A percentile compares a stretch with the other conserved stretches of the same genome.
Conservation (phyloP, 1,140 invertebrate species). For the Leptestheria dahalacensis region DNA sequence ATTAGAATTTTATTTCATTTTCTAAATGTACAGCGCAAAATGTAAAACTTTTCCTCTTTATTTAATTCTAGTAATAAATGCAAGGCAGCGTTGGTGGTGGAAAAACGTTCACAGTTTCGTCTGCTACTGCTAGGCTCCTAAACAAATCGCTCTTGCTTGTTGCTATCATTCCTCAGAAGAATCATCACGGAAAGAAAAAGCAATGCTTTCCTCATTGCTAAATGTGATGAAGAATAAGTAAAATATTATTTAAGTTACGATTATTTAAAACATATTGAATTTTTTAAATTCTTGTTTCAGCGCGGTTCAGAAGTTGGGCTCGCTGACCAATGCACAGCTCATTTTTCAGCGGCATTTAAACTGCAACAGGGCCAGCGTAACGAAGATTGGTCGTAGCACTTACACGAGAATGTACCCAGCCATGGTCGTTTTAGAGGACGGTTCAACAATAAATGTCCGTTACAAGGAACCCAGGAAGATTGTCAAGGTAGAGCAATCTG, state of each 20-base stretch:
- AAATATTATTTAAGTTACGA: background rate
- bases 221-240: background rate
- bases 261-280: background rate
- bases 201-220: background rate
- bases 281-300: background rate
- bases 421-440: constrained; percentile 58
- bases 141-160: too few relatives aligned
- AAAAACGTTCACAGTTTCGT: too few relatives aligned
- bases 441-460: constrained; percentile 60
- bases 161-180: too few relatives aligned
- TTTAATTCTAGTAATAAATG: too few relatives aligned
- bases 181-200: too few relatives aligned
- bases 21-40: too few relatives aligned
- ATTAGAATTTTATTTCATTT: too few relatives aligned
- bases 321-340: background rate
- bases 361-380: background rate
- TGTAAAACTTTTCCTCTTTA: too few relatives aligned
- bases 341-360: background rate
- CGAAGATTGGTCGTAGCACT: constrained; percentile 39
- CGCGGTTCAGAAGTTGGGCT: background rate
- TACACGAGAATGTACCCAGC: constrained; percentile 61
- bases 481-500: constrained; percentile 51
- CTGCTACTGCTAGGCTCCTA: too few relatives aligned
- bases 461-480: constrained; percentile 71
- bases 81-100: too few relatives aligned